Evolutionary conservation across 2,888 invertebrate species (phyloP).

Genomic region (Stenchaetothrips biformis): DNA sequence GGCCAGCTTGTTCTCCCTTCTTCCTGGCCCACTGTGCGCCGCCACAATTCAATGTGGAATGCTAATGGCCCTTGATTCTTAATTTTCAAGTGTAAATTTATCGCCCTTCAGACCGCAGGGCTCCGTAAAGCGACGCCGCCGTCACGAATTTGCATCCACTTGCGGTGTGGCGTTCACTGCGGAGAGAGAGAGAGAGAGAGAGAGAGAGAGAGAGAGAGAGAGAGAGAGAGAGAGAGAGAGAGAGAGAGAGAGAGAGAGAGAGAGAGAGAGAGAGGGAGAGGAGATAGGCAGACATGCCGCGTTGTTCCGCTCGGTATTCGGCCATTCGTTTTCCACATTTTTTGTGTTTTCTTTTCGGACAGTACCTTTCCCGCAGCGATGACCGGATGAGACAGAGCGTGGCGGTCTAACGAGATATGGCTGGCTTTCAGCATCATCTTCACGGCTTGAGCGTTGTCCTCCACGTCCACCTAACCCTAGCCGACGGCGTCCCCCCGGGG

Average conservation of each 20-base stretch:
- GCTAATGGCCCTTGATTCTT: slow-evolving; percentile 23
- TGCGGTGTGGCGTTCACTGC: background rate
- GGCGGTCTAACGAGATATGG: background rate
- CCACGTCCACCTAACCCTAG: background rate
- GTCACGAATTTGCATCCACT: slow-evolving; percentile 7
- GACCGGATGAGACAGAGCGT: too few species aligned
- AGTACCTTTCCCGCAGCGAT: too few species aligned
- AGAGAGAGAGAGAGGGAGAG: background rate
- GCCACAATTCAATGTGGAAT: slow-evolving; percentile 5
- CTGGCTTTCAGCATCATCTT: background rate
- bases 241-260: background rate
- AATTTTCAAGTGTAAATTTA: slow-evolving; percentile 24
- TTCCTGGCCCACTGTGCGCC: background rate
- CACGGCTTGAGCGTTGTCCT: background rate
- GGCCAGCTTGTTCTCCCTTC: background rate
- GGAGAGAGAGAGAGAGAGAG: background rate
- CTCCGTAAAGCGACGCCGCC: background rate
- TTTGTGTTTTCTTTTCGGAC: too few species aligned
- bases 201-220: background rate
- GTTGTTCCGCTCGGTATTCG: too few species aligned
- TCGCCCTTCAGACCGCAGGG: background rate
- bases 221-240: background rate
- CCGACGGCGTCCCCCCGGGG: background rate
- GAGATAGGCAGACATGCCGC: too few species aligned
- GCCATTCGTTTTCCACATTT: too few species aligned